phyloP scores from a whole-genome alignment of 2,797 vertebrate species.

The Pagetopsis macropterus region DNA sequence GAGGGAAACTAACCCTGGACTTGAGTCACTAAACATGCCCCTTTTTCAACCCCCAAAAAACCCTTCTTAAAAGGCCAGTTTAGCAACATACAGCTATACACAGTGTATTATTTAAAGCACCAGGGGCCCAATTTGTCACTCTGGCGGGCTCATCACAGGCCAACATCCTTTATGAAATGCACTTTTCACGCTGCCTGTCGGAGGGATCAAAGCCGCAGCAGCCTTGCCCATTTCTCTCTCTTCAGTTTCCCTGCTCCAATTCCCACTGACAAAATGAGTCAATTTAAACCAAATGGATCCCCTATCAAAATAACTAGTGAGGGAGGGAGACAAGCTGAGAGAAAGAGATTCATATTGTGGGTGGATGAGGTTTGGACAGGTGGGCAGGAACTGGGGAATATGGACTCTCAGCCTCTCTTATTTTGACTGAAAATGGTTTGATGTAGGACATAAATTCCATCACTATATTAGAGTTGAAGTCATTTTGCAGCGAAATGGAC shows the following conservation, averaged over 20 bases:
- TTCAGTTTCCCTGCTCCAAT: slow-evolving; percentile 65
- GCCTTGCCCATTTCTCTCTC: slow-evolving; percentile 64
- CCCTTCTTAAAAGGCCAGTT: slow-evolving; percentile 68
- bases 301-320: slow-evolving; percentile 68
- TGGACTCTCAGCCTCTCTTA: slow-evolving; percentile 41
- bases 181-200: slow-evolving; percentile 80
- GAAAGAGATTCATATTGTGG: slow-evolving; percentile 53
- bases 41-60: slow-evolving; percentile 41
- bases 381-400: slow-evolving; percentile 51
- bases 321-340: slow-evolving; percentile 43
- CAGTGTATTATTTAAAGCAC: slow-evolving; percentile 83
- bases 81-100: slow-evolving; percentile 66
- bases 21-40: slow-evolving; percentile 18
- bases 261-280: slow-evolving; percentile 82
- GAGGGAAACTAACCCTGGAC: slow-evolving; percentile 44
- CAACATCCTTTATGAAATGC: slow-evolving; percentile 84
- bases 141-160: slow-evolving; percentile 79
- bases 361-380: slow-evolving; percentile 57
- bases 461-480: slow-evolving; percentile 11
- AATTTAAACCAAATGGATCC: slow-evolving; percentile 80
- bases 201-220: slow-evolving; percentile 78
- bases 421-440: slow-evolving; percentile 40
- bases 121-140: slow-evolving; percentile 81
- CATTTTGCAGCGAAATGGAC: slow-evolving; percentile 23
- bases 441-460: slow-evolving; percentile 36